These are phyloP conservation scores for Diarsia mendica DNA, from an alignment of 2,888 invertebrate species.

Conservation along the genomic window DNA sequence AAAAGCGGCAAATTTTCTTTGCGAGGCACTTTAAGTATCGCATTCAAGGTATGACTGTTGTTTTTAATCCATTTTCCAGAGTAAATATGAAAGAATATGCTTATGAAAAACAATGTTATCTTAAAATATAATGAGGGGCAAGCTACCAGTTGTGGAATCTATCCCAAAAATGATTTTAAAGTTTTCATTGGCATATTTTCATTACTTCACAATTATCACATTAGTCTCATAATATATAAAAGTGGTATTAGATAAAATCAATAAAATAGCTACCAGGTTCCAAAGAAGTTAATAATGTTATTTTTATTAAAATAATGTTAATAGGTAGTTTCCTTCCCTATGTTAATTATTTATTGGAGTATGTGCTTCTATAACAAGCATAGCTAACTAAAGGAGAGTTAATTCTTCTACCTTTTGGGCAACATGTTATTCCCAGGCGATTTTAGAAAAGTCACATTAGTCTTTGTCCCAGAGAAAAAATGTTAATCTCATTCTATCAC, in stretches of 20 bases:
- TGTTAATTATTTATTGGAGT: slow-evolving; percentile 50
- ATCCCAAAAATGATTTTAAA: too few relatives aligned
- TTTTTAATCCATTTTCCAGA: slow-evolving; percentile 32
- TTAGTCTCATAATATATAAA: slow-evolving; percentile 29
- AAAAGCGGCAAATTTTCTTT: slow-evolving; percentile 3
- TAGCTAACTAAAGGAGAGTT: slow-evolving; percentile 22
- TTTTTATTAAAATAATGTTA: slow-evolving; percentile 43
- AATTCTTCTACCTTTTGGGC: slow-evolving; percentile 16
- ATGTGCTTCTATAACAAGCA: slow-evolving; percentile 24
- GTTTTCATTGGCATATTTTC: slow-evolving; percentile 56
- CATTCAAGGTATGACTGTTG: slow-evolving; percentile 54
- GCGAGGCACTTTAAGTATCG: not conserved
- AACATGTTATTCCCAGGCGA: slow-evolving; percentile 36
- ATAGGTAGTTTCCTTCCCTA: slow-evolving; percentile 12
- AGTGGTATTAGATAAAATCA: slow-evolving; percentile 12
- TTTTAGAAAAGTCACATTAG: slow-evolving; percentile 3
- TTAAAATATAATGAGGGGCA: not conserved
- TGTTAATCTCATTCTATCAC: not conserved
- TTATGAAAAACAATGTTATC: slow-evolving; percentile 41
- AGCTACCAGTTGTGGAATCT: not conserved
- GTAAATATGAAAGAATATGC: slow-evolving; percentile 50
- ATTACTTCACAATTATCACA: slow-evolving; percentile 10
- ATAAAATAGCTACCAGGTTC: slow-evolving; percentile 32
- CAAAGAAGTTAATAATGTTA: slow-evolving; percentile 44
- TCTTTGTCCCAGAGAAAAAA: slow-evolving; percentile 1